Base-by-base conservation (phyloP, 2,113 vertebrate species). In the Pelodiscus sinensis region DNA sequence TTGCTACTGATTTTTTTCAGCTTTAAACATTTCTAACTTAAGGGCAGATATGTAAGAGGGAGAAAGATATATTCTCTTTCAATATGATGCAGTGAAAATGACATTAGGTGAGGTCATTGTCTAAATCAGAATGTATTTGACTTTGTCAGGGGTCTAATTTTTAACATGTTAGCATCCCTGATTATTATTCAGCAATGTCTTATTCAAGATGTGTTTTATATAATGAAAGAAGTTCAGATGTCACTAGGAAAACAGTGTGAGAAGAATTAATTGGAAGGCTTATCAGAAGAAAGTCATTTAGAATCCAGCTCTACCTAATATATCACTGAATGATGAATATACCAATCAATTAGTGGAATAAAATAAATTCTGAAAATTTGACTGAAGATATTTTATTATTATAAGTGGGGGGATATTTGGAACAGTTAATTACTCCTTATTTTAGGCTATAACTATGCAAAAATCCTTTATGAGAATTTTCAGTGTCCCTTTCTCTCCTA, bases 241-340 rank as follows among this genome's bases (percentile, higher is more conserved):
- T 98, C 98, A 98, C 96, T 94, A 97, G 97, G 94, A 98, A 99
- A 98, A 98, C 98, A 97, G 95, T 97, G 96, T 97, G 98, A 98
- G 98, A 98, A 98, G 98, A 99, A 99, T 99, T 99, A 99, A 98
- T 99, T 98, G 97, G 96, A 98, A 98, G 98, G 97, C 98, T 98
- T 98, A 98, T 99, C 98, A 98, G 93, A 94, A 94, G 85, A 93
- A 96, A 98, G 97, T 98, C 98, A 99, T 98, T 98, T 99, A 98
- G 98, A 99, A 98, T 98, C 97, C 98, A 96, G 97, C 96, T 98
- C 97, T 98, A 97, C 97, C 97, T 98, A 98, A 99, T 98, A 97
- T 98, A 98, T 97, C 97, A 97, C 96, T 98, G 96, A 98, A 98
- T 98, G 97, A 98, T 97, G 94, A 98, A 98, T 98, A 98, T 96